These are phyloP conservation scores for Coptotermes formosanus DNA, from an alignment of 1,140 invertebrate genomes.

Conservation along the genomic window DNA sequence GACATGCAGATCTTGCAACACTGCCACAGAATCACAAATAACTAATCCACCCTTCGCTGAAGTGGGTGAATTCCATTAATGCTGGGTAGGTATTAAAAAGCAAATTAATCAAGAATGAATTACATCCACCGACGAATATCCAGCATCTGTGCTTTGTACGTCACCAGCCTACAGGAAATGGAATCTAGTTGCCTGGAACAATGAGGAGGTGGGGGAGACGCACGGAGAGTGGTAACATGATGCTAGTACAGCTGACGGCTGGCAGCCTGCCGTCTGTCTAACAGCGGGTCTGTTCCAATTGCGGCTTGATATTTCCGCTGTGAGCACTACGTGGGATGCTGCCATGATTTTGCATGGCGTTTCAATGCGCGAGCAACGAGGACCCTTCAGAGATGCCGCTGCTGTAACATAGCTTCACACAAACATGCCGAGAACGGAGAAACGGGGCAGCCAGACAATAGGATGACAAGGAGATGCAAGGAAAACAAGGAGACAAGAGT, in stretches of 20 bases:
- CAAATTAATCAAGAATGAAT: background rate
- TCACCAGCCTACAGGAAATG: background rate
- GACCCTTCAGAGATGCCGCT: too few relatives aligned
- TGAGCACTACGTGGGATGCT: background rate
- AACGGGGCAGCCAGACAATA: too few relatives aligned
- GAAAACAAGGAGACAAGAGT: too few relatives aligned
- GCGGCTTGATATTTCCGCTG: background rate
- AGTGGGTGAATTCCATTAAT: background rate
- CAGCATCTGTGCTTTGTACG: background rate
- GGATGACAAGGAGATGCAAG: too few relatives aligned
- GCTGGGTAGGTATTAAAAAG: background rate
- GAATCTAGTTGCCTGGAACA: background rate
- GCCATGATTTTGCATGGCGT: constrained; percentile 2
- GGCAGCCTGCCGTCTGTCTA: too few relatives aligned
- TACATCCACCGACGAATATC: background rate
- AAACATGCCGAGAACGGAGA: too few relatives aligned
- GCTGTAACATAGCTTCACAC: too few relatives aligned
- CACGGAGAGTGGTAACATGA: background rate
- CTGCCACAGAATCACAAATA: too few relatives aligned
- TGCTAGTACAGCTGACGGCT: background rate
- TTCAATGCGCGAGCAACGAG: background rate
- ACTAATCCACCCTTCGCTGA: too few relatives aligned
- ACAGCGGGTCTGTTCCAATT: too few relatives aligned
- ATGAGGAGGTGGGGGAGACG: background rate
- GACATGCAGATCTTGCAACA: too few relatives aligned